Conservation (phyloP, 2,113 vertebrate species). For the Neotragus moschatus region DNA sequence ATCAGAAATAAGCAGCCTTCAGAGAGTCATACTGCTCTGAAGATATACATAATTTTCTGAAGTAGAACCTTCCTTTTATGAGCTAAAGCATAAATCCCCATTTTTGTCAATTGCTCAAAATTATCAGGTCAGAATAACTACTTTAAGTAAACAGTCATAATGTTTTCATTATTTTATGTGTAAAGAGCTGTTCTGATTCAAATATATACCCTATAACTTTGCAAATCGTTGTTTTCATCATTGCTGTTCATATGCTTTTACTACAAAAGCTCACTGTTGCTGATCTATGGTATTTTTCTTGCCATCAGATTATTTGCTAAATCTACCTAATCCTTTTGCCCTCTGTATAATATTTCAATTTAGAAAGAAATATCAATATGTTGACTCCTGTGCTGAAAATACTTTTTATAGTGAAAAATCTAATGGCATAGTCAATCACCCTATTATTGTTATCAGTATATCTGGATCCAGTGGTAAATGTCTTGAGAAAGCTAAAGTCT, state of each 20-base stretch:
- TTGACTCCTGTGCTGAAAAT: not conserved
- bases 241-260: not conserved
- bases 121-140: slow-evolving; percentile 36
- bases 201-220: not conserved
- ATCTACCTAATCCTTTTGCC: slow-evolving; percentile 47
- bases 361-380: slow-evolving; percentile 48
- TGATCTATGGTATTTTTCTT: slow-evolving; percentile 45
- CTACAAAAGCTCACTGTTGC: not conserved
- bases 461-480: slow-evolving; percentile 30
- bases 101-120: slow-evolving; percentile 34
- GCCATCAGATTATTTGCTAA: slow-evolving; percentile 33
- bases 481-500: slow-evolving; percentile 41
- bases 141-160: slow-evolving; percentile 48
- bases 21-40: not conserved
- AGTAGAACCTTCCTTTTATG: not conserved
- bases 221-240: slow-evolving; percentile 18
- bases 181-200: slow-evolving; percentile 10
- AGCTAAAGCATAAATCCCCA: slow-evolving; percentile 6
- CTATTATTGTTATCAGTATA: slow-evolving; percentile 31
- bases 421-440: slow-evolving; percentile 19
- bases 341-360: slow-evolving; percentile 71
- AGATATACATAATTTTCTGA: not conserved
- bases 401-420: slow-evolving; percentile 22
- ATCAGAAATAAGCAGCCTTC: not conserved
- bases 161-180: slow-evolving; percentile 2